Evolutionary conservation across 2,797 vertebrate species (phyloP).

Genomic region (Podarcis siculus): DNA sequence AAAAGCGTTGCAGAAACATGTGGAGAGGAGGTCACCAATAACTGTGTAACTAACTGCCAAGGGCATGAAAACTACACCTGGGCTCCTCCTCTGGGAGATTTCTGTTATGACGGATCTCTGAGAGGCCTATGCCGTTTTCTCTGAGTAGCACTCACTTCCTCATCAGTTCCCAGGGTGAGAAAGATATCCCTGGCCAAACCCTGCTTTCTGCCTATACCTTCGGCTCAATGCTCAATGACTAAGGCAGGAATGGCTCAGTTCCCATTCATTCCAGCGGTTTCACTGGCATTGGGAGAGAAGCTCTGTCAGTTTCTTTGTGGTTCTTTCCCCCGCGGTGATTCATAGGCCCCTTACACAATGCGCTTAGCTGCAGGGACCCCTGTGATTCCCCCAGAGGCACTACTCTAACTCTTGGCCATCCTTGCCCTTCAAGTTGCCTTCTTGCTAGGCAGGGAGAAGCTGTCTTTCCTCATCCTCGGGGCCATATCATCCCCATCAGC

Average conservation of each 20-base stretch:
- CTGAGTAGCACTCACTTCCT: slow-evolving; percentile 28
- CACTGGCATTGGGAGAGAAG: slow-evolving; percentile 31
- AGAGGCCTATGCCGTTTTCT: slow-evolving; percentile 31
- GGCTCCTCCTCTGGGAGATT: neutral
- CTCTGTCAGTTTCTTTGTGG: slow-evolving; percentile 26
- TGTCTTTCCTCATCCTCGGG: neutral
- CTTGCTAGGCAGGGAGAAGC: neutral
- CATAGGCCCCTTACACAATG: neutral
- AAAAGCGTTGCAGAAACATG: neutral
- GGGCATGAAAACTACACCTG: neutral
- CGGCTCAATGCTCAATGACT: slow-evolving; percentile 25
- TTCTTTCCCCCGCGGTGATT: slow-evolving; percentile 23
- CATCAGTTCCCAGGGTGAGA: neutral
- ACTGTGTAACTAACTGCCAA: no score
- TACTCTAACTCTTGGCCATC: neutral
- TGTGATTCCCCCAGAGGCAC: neutral
- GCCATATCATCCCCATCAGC: no score
- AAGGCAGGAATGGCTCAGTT: slow-evolving; percentile 24
- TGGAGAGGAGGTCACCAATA: neutral
- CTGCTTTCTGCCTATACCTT: slow-evolving; percentile 57
- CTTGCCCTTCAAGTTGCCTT: neutral
- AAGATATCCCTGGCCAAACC: slow-evolving; percentile 15
- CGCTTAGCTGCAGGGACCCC: neutral
- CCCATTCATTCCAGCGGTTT: slow-evolving; percentile 29
- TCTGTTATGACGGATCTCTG: slow-evolving; percentile 33